Conservation (phyloP, 2,797 vertebrate species). For the Crenuchus spilurus region DNA sequence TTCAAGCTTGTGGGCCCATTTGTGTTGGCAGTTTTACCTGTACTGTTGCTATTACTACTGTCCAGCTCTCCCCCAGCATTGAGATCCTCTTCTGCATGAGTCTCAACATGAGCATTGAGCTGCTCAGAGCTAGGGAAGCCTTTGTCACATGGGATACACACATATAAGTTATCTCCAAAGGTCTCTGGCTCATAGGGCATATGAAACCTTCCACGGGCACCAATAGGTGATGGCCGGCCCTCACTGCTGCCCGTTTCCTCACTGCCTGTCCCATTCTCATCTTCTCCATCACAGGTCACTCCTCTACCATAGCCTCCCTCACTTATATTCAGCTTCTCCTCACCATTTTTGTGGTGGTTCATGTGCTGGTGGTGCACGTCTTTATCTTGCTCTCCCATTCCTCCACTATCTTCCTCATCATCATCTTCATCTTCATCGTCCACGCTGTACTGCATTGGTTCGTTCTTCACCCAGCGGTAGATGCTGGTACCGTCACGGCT, state of each 20-base stretch:
- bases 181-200: slow-evolving; percentile 94
- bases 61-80: slow-evolving; percentile 82
- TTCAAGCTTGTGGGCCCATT: slow-evolving; percentile 66
- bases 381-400: slow-evolving; percentile 74
- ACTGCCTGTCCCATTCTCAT: slow-evolving; percentile 93
- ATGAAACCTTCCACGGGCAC: slow-evolving; percentile 89
- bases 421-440: slow-evolving; percentile 90
- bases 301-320: slow-evolving; percentile 65
- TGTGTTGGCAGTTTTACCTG: slow-evolving; percentile 62
- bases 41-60: slow-evolving; percentile 67
- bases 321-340: slow-evolving; percentile 74
- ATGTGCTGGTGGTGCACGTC: slow-evolving; percentile 64
- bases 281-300: slow-evolving; percentile 63
- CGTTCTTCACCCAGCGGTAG: slow-evolving; percentile 94
- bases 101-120: slow-evolving; percentile 98
- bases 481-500: slow-evolving; percentile 79
- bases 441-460: slow-evolving; percentile 78
- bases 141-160: slow-evolving; percentile 98
- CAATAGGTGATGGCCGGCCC: slow-evolving; percentile 86
- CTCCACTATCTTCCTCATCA: slow-evolving; percentile 86
- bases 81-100: slow-evolving; percentile 96
- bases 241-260: slow-evolving; percentile 97
- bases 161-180: slow-evolving; percentile 97
- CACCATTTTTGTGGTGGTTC: slow-evolving; percentile 75
- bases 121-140: slow-evolving; percentile 98